A percentile compares a stretch with the other conserved stretches of the same genome.
Conservation (phyloP, 1,140 invertebrate species). For the Eriosoma lanigerum region DNA sequence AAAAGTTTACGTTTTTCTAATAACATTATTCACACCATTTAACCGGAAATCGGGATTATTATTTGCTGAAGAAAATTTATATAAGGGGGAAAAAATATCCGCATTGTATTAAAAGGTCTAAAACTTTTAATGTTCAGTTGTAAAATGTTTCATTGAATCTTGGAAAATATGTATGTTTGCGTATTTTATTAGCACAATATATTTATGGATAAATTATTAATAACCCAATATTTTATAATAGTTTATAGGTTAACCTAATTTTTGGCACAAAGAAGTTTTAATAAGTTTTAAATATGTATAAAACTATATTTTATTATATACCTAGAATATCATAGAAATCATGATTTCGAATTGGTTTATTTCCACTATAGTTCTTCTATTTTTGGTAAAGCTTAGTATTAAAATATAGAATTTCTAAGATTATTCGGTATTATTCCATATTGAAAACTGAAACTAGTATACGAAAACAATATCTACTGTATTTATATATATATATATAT, state of each 20-base stretch:
- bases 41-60: slow-evolving; percentile 19
- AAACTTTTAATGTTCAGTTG: slow-evolving; percentile 35
- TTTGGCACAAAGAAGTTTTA: background rate
- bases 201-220: background rate
- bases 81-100: background rate
- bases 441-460: background rate
- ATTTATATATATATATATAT: too few relatives aligned
- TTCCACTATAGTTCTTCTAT: background rate
- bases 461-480: background rate
- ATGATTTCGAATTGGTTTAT: background rate
- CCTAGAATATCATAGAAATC: slow-evolving; percentile 15
- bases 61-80: background rate
- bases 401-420: background rate
- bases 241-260: background rate
- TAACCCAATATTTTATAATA: too few relatives aligned
- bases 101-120: background rate
- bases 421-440: background rate
- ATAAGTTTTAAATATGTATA: too few relatives aligned
- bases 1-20: slow-evolving; percentile 10
- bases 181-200: background rate
- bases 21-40: slow-evolving; percentile 36
- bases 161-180: background rate
- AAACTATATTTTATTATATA: too few relatives aligned
- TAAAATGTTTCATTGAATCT: background rate
- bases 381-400: background rate